Percentiles rank a stretch among this genome's conserved stretches.
Conservation (phyloP, 2,113 vertebrate species). For the Vombatus ursinus region DNA sequence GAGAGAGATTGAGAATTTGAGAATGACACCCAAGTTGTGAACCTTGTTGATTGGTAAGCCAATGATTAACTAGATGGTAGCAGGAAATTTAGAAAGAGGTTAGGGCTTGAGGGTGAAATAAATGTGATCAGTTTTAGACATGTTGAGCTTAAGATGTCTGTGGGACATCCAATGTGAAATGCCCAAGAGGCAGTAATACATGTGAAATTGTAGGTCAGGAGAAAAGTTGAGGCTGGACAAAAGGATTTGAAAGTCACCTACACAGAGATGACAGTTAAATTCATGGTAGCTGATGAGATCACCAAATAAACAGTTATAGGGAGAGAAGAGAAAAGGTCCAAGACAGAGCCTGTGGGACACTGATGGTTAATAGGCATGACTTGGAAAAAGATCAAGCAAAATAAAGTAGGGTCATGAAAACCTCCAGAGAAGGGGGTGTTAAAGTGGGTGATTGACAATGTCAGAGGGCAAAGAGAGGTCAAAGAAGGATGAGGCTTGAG, state of each 20-base stretch:
- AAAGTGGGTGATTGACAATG: too few species aligned
- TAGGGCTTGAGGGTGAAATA: neutral
- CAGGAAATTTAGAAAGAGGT: neutral
- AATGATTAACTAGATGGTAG: neutral
- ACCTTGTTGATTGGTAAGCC: neutral
- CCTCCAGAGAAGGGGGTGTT: too few species aligned
- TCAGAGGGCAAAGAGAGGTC: neutral
- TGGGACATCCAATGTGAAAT: neutral
- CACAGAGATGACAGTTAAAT: neutral
- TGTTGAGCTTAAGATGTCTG: neutral
- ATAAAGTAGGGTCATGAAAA: too few species aligned
- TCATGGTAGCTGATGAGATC: neutral
- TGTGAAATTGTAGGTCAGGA: neutral
- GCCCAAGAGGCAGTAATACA: neutral
- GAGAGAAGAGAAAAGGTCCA: neutral
- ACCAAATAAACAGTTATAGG: neutral
- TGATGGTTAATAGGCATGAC: neutral
- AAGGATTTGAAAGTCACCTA: neutral
- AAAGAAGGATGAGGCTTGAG: neutral
- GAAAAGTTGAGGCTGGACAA: neutral
- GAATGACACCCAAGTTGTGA: too few species aligned
- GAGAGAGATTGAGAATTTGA: too few species aligned
- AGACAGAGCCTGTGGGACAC: neutral
- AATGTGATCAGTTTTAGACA: neutral
- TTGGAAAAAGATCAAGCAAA: neutral